phyloP scores from a whole-genome alignment of 2,888 invertebrate genomes.

The Ectemnius lituratus region DNA sequence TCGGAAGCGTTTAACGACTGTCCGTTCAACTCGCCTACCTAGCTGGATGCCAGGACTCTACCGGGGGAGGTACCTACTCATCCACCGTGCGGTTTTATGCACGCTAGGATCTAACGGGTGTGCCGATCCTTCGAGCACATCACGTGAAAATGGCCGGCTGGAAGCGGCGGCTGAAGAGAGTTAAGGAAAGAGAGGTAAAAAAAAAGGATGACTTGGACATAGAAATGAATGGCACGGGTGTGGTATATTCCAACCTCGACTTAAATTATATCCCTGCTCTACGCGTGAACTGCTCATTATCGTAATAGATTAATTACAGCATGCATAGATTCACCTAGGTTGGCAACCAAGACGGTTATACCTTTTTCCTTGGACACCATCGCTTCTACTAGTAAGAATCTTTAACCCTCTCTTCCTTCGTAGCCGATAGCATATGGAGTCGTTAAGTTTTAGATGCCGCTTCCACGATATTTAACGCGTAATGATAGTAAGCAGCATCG shows the following conservation, averaged over 20 bases:
- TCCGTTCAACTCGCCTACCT: constrained; percentile 55
- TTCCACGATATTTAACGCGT: constrained; percentile 39
- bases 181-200: not conserved
- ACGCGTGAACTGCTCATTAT: constrained; percentile 36
- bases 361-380: not conserved
- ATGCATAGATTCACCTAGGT: not conserved
- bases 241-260: not conserved
- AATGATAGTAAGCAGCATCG: constrained; percentile 33
- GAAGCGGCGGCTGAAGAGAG: not conserved
- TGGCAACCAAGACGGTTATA: not conserved
- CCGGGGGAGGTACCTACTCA: constrained; percentile 44
- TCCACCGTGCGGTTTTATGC: constrained; percentile 51
- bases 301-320: constrained; percentile 37
- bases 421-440: constrained; percentile 24
- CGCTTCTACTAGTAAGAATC: constrained; percentile 1
- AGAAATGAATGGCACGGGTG: not conserved
- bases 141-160: not conserved
- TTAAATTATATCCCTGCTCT: constrained; percentile 24
- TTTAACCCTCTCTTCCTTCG: constrained; percentile 11
- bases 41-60: constrained; percentile 48
- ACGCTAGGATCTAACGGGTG: constrained; percentile 58
- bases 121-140: constrained; percentile 39
- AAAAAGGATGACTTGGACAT: not conserved
- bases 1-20: constrained; percentile 62
- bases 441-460: constrained; percentile 31